Percentiles rank a stretch among this genome's conserved stretches.
Conservation (phyloP, 2,113 vertebrate genomes). For the Lynx canadensis region DNA sequence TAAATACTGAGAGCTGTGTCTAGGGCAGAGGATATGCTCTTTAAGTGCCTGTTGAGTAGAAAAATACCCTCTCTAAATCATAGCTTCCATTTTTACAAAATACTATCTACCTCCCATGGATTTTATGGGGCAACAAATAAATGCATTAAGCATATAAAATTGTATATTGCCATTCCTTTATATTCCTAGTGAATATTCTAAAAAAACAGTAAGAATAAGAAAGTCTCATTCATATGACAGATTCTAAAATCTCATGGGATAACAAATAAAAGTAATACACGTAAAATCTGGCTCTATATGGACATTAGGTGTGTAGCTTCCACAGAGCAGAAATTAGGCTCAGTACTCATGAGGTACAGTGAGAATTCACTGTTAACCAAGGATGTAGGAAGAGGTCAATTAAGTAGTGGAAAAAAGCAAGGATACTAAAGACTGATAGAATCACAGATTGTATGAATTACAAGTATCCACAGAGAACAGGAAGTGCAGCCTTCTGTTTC, state of each 20-base stretch:
- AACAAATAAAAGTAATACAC: not conserved
- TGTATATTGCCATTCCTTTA: not conserved
- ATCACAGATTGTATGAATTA: not conserved
- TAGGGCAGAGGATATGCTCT: not conserved
- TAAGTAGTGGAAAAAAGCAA: not conserved
- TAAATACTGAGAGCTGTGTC: not conserved
- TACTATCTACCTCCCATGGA: not conserved
- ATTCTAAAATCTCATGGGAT: not conserved
- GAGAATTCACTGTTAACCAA: not conserved
- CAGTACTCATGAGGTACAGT: not conserved
- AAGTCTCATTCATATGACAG: not conserved
- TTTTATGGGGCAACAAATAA: not conserved
- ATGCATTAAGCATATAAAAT: not conserved
- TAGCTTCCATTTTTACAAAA: conserved; percentile 21
- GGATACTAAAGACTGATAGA: not conserved
- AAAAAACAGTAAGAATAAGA: not conserved
- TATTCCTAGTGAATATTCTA: not conserved
- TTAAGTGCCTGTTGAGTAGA: not conserved
- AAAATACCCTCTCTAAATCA: not conserved
- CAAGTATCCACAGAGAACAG: not conserved
- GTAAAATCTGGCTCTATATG: not conserved
- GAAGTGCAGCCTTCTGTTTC: not conserved
- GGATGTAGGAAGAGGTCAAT: not conserved
- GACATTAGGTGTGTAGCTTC: not conserved
- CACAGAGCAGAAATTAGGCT: not conserved